Base-by-base conservation (phyloP, 2,113 vertebrate species). In the Coreoperca whiteheadi region DNA sequence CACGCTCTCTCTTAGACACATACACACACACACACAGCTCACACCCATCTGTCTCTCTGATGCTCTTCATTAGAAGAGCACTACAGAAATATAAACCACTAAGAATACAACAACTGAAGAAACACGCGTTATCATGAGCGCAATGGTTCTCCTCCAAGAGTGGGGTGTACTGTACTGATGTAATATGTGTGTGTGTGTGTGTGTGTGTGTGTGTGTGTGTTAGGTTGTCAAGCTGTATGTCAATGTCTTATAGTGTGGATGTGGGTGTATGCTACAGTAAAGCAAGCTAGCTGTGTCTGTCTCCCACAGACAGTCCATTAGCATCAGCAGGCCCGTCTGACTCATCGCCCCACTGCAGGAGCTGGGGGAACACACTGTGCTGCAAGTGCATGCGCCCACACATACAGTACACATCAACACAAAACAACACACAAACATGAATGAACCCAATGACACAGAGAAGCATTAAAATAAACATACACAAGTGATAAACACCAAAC, bases 271-370 rank as follows among this genome's bases (percentile, higher is more conserved):
- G 69, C 57, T 72, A 65, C 71, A 77, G 51, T 77, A 82, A 18
- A 77, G 57, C 75, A 60, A 88, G 83, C 66, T 77, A 59, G 69
- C 75, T 41, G 67, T 67, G 37, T 85, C 50, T 80, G 65, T 86
- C 87, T 91, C 80, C 86, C 81, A 88, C 79, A 84, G 50, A 85
- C 79, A 66, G 83, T 48, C 83, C 75, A 88, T 89, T 85, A 89
- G 84, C 87, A 90, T 90, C 89, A 90, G 88, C 85, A 81, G 77
- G 85, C 37, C 68, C n/a, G 70, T 79, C 89, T 92, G 90, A 92
- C 83, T 90, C 89, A 90, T 79, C 69, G 57, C 61, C 85, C 79
- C 77, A 81, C 77, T 87, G 86, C 84, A 80, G 80, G 75, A 88
- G 67, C 81, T 65, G 79, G 83, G 61, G 76, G 74, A 87, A 87